phyloP scores from a whole-genome alignment of 2,797 vertebrate species.

The Acanthurus tractus region DNA sequence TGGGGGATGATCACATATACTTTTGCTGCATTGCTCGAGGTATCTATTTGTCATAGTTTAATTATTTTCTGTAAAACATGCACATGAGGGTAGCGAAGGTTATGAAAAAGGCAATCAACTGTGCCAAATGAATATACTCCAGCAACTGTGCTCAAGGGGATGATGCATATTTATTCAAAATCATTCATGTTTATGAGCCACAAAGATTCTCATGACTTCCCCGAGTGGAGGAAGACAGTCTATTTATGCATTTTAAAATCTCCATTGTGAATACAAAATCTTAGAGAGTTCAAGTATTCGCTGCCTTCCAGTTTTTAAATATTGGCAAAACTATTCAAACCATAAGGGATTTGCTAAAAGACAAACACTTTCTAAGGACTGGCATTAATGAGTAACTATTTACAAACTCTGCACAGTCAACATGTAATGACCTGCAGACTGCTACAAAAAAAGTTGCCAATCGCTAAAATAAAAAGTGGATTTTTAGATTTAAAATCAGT shows the following conservation, averaged over 20 bases:
- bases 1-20: slow-evolving; percentile 14
- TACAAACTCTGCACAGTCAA: slow-evolving; percentile 17
- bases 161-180: slow-evolving; percentile 80
- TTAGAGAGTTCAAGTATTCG: slow-evolving; percentile 56
- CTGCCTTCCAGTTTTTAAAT: slow-evolving; percentile 64
- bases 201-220: slow-evolving; percentile 66
- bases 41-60: slow-evolving; percentile 63
- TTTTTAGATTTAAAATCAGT: slow-evolving; percentile 1
- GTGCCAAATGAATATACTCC: slow-evolving; percentile 68
- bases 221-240: slow-evolving; percentile 55
- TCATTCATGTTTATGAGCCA: slow-evolving; percentile 75
- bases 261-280: slow-evolving; percentile 63
- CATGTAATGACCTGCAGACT: slow-evolving; percentile 11
- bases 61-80: slow-evolving; percentile 65
- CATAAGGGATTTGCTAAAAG: slow-evolving; percentile 43
- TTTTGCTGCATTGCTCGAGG: slow-evolving; percentile 32
- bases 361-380: slow-evolving; percentile 40
- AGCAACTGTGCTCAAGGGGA: slow-evolving; percentile 64
- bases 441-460: slow-evolving; percentile 13
- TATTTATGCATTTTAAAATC: slow-evolving; percentile 71
- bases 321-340: slow-evolving; percentile 52
- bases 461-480: background rate
- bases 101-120: slow-evolving; percentile 73
- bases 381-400: slow-evolving; percentile 42
- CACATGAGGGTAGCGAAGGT: slow-evolving; percentile 53